Base-by-base conservation (phyloP, 2,888 invertebrate species). In the Congeria kusceri region DNA sequence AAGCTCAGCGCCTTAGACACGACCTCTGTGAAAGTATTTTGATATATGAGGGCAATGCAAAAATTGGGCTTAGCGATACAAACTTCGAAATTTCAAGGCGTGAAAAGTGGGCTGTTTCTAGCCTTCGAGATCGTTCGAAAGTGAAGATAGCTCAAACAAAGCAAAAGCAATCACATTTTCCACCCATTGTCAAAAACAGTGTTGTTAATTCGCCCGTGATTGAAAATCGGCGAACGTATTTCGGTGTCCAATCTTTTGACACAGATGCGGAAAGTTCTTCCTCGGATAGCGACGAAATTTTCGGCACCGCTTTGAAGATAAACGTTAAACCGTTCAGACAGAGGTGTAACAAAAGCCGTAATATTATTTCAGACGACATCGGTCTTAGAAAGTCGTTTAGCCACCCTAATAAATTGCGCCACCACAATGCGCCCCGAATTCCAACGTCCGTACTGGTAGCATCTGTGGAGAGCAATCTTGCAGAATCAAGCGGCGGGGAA, bases 11-110 rank as follows among this genome's bases (percentile, higher is more conserved):
- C 13, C 81, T 86, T 0, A 86, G 87, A 18, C 79, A 86, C 59
- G 88, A 88, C 46, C 79, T 88, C 0, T 88, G 88, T 73, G 83
- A 81, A 7, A 86, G 84, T 69, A 88, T 88, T 11, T 69, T 88
- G 0, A 79, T 85, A 1, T 69, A 83, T 15, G 77, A 84, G 27
- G 88, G 87, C 0, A 81, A 82, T 27, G 87, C 87, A 25, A 87
- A 82, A 57, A 84, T 85, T 27, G 88, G 88, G 28, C 56, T 83
- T 0, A 70, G 70, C 5, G 67, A 70, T n/a, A 57, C 67, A 4
- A 53, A 66, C 27, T 70, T 32, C 53, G 75, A 80, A 68, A 77
- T 77, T 53, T 65, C 47, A n/a, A 76, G 65, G 57, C 79, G 71
- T 20, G 83, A 85, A 27, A 84, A 80, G 66, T 87, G 87, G 87